These are phyloP conservation scores for Tinea trinotella DNA, from an alignment of 2,888 invertebrate genomes.

Conservation along the genomic window DNA sequence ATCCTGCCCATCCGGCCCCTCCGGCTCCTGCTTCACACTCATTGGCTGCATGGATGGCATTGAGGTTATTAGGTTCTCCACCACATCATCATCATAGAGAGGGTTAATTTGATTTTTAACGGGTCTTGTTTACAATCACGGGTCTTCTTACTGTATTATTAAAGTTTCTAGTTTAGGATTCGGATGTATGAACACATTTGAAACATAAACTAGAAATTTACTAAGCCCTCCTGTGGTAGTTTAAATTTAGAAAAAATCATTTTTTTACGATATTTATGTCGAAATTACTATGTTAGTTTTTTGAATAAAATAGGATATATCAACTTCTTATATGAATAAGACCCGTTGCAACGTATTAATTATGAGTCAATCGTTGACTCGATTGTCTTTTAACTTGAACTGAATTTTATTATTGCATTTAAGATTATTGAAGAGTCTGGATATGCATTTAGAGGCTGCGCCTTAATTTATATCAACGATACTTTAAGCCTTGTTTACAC, in stretches of 20 bases:
- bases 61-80: slow-evolving; percentile 74
- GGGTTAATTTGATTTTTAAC: slow-evolving; percentile 33
- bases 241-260: too few relatives aligned
- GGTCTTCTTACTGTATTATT: too few relatives aligned
- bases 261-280: too few relatives aligned
- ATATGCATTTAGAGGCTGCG: slow-evolving; percentile 12
- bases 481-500: not conserved
- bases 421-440: not conserved
- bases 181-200: too few relatives aligned
- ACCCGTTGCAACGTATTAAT: too few relatives aligned
- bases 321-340: too few relatives aligned
- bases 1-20: slow-evolving; percentile 49
- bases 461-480: not conserved
- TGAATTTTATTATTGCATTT: not conserved
- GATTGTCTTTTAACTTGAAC: not conserved
- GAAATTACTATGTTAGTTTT: too few relatives aligned
- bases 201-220: too few relatives aligned
- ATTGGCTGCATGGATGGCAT: slow-evolving; percentile 82
- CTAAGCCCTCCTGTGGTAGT: too few relatives aligned
- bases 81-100: slow-evolving; percentile 47
- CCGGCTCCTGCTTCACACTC: slow-evolving; percentile 75
- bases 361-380: too few relatives aligned
- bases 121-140: too few relatives aligned
- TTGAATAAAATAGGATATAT: too few relatives aligned
- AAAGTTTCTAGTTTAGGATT: not conserved